Conservation (phyloP, 2,113 vertebrate species). For the Ophthalmolycus amberensis region DNA sequence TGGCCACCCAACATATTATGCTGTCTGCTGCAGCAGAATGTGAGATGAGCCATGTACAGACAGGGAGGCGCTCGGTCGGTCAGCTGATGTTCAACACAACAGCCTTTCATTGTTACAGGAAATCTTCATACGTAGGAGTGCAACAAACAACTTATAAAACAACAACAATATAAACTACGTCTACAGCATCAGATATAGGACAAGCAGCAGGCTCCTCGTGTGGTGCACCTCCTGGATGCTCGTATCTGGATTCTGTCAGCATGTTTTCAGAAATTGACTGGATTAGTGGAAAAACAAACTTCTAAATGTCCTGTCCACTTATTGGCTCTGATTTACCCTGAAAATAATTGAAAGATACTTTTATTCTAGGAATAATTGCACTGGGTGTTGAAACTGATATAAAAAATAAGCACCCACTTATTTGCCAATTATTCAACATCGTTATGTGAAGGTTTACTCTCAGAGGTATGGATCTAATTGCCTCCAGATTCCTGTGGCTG, state of each 20-base stretch:
- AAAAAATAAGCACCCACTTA: background rate
- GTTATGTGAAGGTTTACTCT: constrained; percentile 27
- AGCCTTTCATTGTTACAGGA: background rate
- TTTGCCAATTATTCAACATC: constrained; percentile 10
- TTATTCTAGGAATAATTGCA: constrained; percentile 13
- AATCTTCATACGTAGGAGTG: too few species aligned
- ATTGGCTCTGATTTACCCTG: background rate
- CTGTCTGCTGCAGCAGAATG: background rate
- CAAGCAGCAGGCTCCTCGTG: background rate
- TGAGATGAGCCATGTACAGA: too few species aligned
- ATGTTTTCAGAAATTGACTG: background rate
- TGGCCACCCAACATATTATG: background rate
- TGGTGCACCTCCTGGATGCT: background rate
- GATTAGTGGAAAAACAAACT: background rate
- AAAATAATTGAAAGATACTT: background rate
- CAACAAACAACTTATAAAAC: background rate
- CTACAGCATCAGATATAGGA: background rate
- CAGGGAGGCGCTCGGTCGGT: too few species aligned
- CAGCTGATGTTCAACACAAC: too few species aligned
- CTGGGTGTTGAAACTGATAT: constrained; percentile 25
- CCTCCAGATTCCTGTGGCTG: constrained; percentile 1
- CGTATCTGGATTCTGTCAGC: background rate
- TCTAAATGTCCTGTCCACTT: background rate
- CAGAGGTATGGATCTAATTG: background rate
- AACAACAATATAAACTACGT: background rate